Conservation (phyloP, 2,888 invertebrate species). For the Brenthis ino region DNA sequence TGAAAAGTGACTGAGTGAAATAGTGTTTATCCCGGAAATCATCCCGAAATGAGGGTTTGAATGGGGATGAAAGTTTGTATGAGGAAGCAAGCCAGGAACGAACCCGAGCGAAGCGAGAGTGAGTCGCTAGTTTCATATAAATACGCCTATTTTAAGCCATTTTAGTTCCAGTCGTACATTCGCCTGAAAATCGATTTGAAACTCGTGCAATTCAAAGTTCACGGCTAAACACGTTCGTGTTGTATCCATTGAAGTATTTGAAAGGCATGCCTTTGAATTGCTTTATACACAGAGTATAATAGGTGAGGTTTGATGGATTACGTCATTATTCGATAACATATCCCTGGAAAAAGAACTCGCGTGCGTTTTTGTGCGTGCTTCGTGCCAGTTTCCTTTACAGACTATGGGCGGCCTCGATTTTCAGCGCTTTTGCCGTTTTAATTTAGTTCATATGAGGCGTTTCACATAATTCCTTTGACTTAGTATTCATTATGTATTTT, state of each 20-base stretch:
- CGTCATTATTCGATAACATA: slow-evolving; percentile 16
- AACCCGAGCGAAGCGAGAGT: no score
- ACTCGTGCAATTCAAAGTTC: slow-evolving; percentile 19
- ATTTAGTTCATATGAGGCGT: slow-evolving; percentile 66
- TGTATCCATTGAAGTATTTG: slow-evolving; percentile 14
- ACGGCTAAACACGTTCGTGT: slow-evolving; percentile 3
- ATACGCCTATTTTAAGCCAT: no score
- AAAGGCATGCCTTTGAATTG: neutral
- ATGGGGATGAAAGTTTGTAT: no score
- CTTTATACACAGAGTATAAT: slow-evolving; percentile 12
- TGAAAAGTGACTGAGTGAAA: no score
- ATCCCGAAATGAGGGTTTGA: no score
- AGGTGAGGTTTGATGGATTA: slow-evolving; percentile 8
- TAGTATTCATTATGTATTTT: slow-evolving; percentile 5
- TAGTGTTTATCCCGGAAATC: no score
- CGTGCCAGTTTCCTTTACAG: slow-evolving; percentile 71
- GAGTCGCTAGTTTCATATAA: no score
- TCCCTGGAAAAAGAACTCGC: slow-evolving; percentile 54
- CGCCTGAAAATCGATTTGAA: slow-evolving; percentile 16
- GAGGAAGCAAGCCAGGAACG: no score
- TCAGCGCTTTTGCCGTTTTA: slow-evolving; percentile 72
- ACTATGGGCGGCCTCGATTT: slow-evolving; percentile 73
- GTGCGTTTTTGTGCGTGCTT: slow-evolving; percentile 76
- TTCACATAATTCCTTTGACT: slow-evolving; percentile 30
- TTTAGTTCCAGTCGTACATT: neutral